Conservation (phyloP, 2,888 invertebrate species). For the Gasteruption jaculator region DNA sequence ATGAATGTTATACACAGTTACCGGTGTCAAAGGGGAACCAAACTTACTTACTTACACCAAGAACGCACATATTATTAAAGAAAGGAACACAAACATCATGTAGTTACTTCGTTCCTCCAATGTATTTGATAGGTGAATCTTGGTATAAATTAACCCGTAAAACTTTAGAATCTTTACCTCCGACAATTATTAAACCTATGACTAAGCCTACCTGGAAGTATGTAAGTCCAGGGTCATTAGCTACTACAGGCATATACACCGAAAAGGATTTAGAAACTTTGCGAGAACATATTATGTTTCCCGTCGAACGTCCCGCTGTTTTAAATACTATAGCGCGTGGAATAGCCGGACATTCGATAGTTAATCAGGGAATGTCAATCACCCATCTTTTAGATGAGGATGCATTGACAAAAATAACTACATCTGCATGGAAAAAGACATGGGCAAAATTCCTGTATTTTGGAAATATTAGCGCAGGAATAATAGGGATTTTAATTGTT, state of each 20-base stretch:
- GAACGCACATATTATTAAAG: constrained; percentile 25
- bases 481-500: background rate
- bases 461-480: constrained; percentile 4
- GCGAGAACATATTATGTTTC: constrained; percentile 20
- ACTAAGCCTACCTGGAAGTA: constrained; percentile 22
- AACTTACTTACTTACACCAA: constrained; percentile 22
- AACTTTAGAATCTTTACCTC: constrained; percentile 10
- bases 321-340: constrained; percentile 18
- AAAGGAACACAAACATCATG: constrained; percentile 23
- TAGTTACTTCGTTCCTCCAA: constrained; percentile 20
- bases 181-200: constrained; percentile 15
- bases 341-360: constrained; percentile 3
- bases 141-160: constrained; percentile 23
- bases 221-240: constrained; percentile 14
- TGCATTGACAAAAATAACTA: constrained; percentile 13
- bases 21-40: constrained; percentile 19
- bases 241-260: constrained; percentile 21
- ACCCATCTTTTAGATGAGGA: constrained; percentile 15
- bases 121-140: constrained; percentile 21
- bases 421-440: constrained; percentile 7
- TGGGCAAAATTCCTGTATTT: too few relatives aligned
- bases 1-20: constrained; percentile 26
- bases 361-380: constrained; percentile 9
- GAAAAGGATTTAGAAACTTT: constrained; percentile 14
- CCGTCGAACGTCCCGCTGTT: constrained; percentile 13